A percentile compares a stretch with the other conserved stretches of the same genome.
phyloP scores from a whole-genome alignment of 2,888 invertebrate genomes.

The Patella depressa region DNA sequence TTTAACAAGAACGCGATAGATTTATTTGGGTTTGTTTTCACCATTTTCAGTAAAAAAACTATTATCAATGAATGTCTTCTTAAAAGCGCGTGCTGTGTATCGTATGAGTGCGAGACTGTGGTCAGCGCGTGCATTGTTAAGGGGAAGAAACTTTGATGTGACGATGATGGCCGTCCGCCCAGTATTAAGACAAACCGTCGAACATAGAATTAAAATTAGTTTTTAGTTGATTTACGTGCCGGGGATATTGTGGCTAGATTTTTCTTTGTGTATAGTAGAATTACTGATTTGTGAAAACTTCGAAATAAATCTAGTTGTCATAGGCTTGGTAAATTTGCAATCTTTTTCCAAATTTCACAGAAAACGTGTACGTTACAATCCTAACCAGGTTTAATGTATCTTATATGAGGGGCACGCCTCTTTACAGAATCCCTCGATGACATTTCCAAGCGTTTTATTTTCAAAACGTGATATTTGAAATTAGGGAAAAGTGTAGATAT shows the following conservation, averaged over 20 bases:
- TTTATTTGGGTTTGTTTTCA: neutral
- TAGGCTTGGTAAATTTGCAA: neutral
- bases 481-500: neutral
- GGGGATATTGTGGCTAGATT: neutral
- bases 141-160: neutral
- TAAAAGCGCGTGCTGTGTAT: neutral
- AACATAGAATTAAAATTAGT: conserved; percentile 8
- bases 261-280: neutral
- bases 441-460: neutral
- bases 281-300: neutral
- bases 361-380: neutral
- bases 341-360: neutral
- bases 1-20: neutral
- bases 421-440: neutral
- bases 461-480: conserved; percentile 6
- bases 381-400: neutral
- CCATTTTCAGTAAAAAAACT: neutral
- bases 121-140: conserved; percentile 7
- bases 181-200: neutral
- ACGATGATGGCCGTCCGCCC: neutral
- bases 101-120: neutral
- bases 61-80: too few relatives aligned
- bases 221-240: conserved; percentile 3
- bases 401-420: neutral
- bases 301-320: neutral